These are phyloP conservation scores for Gobio occitaniae DNA, from an alignment of 2,797 vertebrate species.

Conservation along the genomic window DNA sequence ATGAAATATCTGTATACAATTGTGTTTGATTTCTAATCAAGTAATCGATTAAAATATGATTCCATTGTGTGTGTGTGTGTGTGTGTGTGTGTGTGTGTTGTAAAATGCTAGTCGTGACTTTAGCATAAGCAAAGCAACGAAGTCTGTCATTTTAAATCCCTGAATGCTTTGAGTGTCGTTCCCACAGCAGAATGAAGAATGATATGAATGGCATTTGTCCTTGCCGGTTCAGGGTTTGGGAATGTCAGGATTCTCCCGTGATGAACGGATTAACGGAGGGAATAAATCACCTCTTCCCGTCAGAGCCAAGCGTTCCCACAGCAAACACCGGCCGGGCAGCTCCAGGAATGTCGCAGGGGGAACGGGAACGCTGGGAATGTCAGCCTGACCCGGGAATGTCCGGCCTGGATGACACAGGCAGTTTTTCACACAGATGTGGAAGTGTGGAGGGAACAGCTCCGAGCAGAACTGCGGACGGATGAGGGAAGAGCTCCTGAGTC, in stretches of 20 bases:
- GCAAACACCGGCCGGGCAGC: neutral
- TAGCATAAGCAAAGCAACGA: neutral
- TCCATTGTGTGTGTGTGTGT: no score
- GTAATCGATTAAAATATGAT: no score
- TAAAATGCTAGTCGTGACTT: neutral
- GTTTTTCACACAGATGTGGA: neutral
- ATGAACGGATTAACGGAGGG: no score
- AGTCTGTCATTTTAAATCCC: neutral
- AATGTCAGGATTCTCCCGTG: neutral
- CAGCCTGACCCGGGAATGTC: neutral
- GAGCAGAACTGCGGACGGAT: neutral
- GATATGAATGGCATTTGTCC: neutral
- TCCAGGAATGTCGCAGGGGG: constrained; percentile 19
- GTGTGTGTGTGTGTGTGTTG: neutral
- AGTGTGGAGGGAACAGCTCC: constrained; percentile 8
- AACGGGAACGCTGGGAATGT: constrained; percentile 5
- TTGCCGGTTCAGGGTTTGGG: neutral
- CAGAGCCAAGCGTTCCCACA: neutral
- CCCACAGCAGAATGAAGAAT: neutral
- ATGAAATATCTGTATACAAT: no score
- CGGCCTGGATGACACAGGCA: neutral
- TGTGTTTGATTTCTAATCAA: no score
- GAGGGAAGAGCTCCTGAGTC: neutral
- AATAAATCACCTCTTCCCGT: neutral
- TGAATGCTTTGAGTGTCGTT: neutral